These are phyloP conservation scores for Ernsta delagoae DNA, from an alignment of 2,888 invertebrate genomes.

Conservation along the genomic window DNA sequence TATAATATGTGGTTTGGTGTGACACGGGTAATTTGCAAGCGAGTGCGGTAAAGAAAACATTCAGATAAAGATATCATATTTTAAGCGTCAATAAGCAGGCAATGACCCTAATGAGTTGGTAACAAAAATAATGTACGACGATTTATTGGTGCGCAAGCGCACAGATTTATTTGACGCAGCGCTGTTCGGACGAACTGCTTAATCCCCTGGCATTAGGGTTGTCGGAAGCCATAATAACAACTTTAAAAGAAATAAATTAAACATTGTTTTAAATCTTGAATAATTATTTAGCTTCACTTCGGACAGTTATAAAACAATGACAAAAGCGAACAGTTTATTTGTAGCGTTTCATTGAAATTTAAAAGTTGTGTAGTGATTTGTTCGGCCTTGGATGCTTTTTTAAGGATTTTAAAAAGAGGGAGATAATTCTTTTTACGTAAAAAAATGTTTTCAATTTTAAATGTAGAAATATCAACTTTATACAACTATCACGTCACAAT, in stretches of 20 bases:
- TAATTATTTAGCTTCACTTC: constrained; percentile 24
- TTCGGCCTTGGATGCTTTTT: constrained; percentile 3
- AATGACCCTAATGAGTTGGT: constrained; percentile 83
- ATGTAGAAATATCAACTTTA: too few species aligned
- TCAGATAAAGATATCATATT: constrained; percentile 67
- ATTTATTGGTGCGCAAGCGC: constrained; percentile 81
- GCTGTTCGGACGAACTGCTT: constrained; percentile 63
- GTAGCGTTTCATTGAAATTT: constrained; percentile 16
- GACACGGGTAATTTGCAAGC: constrained; percentile 61
- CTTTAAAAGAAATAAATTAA: constrained; percentile 32
- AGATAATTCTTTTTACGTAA: too few species aligned
- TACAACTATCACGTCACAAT: too few species aligned
- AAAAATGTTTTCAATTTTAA: too few species aligned
- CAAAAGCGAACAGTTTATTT: constrained; percentile 18
- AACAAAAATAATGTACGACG: constrained; percentile 82
- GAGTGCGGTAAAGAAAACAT: constrained; percentile 65
- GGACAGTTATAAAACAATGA: constrained; percentile 25
- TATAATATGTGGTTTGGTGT: constrained; percentile 57
- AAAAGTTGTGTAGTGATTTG: constrained; percentile 4
- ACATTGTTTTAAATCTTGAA: constrained; percentile 32
- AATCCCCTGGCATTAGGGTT: constrained; percentile 73
- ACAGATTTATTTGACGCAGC: constrained; percentile 75
- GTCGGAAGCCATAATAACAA: constrained; percentile 42
- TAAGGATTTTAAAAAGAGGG: neutral
- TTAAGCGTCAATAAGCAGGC: constrained; percentile 80